Evolutionary conservation across 2,888 invertebrate genomes (phyloP), one percentile per base, ranked within the genome.

Genomic region (Protophormia terraenovae): DNA sequence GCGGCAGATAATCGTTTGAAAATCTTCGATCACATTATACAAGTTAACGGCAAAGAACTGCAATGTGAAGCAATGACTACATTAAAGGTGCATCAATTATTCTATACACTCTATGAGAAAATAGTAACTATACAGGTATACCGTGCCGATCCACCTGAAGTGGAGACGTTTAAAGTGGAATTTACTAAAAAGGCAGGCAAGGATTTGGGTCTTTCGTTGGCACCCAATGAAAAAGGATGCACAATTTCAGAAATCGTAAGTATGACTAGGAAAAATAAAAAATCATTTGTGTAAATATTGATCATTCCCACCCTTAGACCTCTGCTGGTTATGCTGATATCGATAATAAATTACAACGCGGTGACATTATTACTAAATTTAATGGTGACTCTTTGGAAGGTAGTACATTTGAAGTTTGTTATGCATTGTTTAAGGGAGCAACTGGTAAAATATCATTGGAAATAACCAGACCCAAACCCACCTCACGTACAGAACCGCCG

Each of bases 211-310:
- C 94, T 99, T 87, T 97, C 97, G 85, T 95, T 98, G 87, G 95
- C 97, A 8, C 97, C 94, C 91, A 97, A 95, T 92, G 95, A 94
- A 93, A 95, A 94, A 90, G 98, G 98, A 73, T 97, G 98, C 77
- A 98, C 98, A 92, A 95, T 99, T 72, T 97, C 97, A 16, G 98
- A 99, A 90, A 95, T 99, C 91, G 99, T 99, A 92, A 95, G 95
- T 93, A 32, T 10, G 73, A 66, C 10, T n/a, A n/a, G n/a, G n/a
- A n/a, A n/a, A n/a, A n/a, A n/a, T n/a, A n/a, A n/a, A n/a, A n/a
- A n/a, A n/a, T n/a, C n/a, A n/a, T n/a, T n/a, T n/a, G n/a, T n/a
- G n/a, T n/a, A n/a, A n/a, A n/a, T n/a, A n/a, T n/a, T n/a, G n/a
- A n/a, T n/a, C n/a, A n/a, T 19, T 45, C 32, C 1, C 12, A n/a